These are phyloP conservation scores for Sciurus niger DNA, from an alignment of 2,113 vertebrate genomes.

Conservation along the genomic window DNA sequence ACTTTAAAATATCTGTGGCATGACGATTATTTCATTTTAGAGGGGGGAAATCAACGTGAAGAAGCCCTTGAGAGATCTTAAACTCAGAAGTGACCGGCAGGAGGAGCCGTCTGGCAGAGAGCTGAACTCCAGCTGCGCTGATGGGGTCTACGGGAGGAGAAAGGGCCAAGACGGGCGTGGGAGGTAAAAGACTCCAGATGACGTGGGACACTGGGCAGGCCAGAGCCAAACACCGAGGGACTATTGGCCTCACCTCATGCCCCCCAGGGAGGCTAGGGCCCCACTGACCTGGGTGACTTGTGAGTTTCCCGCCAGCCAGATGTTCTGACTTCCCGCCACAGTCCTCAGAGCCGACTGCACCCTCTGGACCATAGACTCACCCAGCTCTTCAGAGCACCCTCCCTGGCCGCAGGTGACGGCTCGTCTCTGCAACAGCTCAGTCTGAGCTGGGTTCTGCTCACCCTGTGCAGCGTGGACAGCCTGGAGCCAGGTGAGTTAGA, in stretches of 20 bases:
- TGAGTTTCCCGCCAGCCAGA: no score
- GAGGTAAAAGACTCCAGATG: no score
- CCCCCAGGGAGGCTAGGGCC: no score
- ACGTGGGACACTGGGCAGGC: no score
- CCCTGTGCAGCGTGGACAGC: rapidly evolving
- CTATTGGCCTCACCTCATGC: no score
- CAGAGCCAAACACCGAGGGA: no score
- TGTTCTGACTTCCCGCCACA: rapidly evolving
- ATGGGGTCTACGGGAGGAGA: rapidly evolving
- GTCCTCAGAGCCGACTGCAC: rapidly evolving
- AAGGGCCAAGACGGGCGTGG: neutral
- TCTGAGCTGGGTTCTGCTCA: neutral
- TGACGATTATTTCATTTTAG: neutral
- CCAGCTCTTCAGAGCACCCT: neutral
- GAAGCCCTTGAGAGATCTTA: neutral
- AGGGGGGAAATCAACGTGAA: no score
- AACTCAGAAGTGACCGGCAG: neutral
- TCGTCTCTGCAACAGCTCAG: no score
- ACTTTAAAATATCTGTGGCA: neutral
- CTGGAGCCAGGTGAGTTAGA: no score
- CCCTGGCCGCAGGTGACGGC: rapidly evolving
- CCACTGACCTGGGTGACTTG: no score
- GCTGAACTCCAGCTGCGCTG: no score
- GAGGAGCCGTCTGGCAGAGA: neutral
- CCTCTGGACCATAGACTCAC: rapidly evolving